Evolutionary conservation across 2,113 vertebrate genomes (phyloP).

Genomic region (Vulpes ferrilata): DNA sequence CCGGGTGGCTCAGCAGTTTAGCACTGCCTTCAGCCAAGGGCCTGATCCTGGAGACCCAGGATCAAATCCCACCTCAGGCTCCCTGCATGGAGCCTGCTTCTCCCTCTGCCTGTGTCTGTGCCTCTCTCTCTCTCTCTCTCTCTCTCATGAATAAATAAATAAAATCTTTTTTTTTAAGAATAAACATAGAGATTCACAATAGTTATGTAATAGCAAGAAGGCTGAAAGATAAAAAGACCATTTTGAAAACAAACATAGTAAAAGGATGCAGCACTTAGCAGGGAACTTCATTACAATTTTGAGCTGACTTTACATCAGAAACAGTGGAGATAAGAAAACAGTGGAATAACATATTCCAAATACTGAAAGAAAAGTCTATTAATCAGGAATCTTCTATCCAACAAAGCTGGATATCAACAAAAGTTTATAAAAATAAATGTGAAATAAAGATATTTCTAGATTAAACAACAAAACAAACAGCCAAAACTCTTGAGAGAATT

Average conservation of each 20-base stretch:
- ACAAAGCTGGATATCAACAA: neutral
- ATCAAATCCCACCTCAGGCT: too few species aligned
- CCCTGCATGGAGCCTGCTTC: too few species aligned
- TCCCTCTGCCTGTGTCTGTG: too few species aligned
- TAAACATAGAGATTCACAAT: neutral
- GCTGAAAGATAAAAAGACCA: neutral
- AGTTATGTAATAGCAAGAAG: neutral
- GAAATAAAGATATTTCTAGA: neutral
- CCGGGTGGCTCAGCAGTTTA: too few species aligned
- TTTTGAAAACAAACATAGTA: neutral
- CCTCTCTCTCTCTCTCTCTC: too few species aligned
- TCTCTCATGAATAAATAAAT: too few species aligned
- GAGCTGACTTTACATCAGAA: neutral
- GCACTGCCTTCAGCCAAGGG: too few species aligned
- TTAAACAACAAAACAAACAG: neutral
- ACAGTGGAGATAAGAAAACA: neutral
- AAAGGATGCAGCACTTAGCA: neutral
- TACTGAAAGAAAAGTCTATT: neutral
- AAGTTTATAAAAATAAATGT: neutral
- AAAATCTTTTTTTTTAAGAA: too few species aligned
- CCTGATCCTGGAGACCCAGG: too few species aligned
- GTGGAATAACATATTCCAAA: neutral
- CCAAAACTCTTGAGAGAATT: neutral
- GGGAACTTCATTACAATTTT: neutral
- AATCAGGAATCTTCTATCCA: neutral